Evolutionary conservation across 2,113 vertebrate species (phyloP).

Genomic region (Cygnus atratus): DNA sequence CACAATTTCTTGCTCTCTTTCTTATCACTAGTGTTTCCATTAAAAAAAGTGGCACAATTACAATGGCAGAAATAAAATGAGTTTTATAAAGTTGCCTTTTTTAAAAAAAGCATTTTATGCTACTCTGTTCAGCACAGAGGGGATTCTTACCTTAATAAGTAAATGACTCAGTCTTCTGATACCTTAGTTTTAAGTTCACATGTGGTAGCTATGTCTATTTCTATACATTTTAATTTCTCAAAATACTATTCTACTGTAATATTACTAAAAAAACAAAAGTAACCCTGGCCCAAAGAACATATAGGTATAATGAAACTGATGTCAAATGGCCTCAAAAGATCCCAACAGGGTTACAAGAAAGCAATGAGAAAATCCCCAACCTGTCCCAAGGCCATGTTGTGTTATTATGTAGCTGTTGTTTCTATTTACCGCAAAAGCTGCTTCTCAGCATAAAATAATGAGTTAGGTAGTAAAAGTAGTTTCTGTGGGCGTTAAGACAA

Average conservation of each 20-base stretch:
- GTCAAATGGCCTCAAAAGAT: not conserved
- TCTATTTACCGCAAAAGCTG: not conserved
- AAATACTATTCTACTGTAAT: not conserved
- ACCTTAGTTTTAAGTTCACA: not conserved
- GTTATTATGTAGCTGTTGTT: not conserved
- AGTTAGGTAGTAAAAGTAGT: not conserved
- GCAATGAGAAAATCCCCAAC: not conserved
- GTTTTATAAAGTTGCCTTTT: not conserved
- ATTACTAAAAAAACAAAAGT: not conserved
- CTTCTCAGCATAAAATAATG: not conserved
- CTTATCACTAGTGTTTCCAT: not conserved
- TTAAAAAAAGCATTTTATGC: not conserved
- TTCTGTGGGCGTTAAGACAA: constrained; percentile 4
- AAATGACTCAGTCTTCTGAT: not conserved
- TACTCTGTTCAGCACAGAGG: not conserved
- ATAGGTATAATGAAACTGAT: not conserved
- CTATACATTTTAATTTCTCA: not conserved
- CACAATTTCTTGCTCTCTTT: not conserved
- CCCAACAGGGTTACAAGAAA: not conserved
- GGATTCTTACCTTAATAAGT: not conserved
- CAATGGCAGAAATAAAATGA: not conserved
- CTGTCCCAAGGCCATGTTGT: not conserved
- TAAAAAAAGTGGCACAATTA: not conserved
- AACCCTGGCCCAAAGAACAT: not conserved
- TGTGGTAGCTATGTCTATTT: not conserved